Conservation (phyloP, 2,888 invertebrate genomes). For the Chymomyza caudatula region DNA sequence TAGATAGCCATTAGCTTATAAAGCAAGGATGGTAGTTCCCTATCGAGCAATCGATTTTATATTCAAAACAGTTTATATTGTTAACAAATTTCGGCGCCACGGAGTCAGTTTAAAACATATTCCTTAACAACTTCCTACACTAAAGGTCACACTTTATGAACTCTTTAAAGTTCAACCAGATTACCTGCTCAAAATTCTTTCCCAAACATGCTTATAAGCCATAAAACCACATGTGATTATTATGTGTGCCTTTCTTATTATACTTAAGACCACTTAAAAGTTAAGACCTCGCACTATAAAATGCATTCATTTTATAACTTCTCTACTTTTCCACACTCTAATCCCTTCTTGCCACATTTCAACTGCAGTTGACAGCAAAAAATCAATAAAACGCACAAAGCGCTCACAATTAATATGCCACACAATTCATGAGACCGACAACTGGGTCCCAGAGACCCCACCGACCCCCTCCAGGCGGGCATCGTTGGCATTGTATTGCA, state of each 20-base stretch:
- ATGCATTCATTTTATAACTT: neutral
- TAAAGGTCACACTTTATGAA: too few species aligned
- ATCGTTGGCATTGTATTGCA: neutral
- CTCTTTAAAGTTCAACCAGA: too few species aligned
- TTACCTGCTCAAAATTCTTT: too few species aligned
- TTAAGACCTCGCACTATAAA: neutral
- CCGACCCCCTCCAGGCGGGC: neutral
- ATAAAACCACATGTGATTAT: neutral
- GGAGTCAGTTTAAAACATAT: too few species aligned
- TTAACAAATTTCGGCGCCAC: too few species aligned
- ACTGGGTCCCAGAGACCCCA: neutral
- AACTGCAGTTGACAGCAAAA: neutral
- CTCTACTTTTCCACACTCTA: neutral
- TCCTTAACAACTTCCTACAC: too few species aligned
- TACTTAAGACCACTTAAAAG: neutral
- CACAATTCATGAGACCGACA: neutral
- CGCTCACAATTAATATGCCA: neutral
- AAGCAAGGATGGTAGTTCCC: too few species aligned
- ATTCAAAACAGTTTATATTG: too few species aligned
- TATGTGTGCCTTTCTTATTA: neutral
- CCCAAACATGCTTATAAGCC: too few species aligned
- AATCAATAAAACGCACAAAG: neutral
- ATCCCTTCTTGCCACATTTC: neutral
- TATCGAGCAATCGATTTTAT: too few species aligned
- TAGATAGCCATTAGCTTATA: too few species aligned